Evolutionary conservation across 2,797 vertebrate genomes (phyloP).

Genomic region (Melanotaenia parkinsoni): DNA sequence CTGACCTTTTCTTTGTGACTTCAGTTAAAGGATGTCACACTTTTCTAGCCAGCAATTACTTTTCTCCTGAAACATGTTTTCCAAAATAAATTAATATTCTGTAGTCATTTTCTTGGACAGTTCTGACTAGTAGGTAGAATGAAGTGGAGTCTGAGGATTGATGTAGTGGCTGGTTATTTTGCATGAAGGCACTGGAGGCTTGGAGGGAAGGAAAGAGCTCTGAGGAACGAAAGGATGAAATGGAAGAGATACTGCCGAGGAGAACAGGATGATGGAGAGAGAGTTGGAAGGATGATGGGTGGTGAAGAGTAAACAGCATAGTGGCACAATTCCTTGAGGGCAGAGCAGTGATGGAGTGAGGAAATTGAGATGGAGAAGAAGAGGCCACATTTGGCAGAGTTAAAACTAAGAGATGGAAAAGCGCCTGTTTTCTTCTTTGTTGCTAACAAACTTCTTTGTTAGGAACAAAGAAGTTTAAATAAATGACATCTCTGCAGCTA

Average conservation of each 20-base stretch:
- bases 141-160: slow-evolving; percentile 18
- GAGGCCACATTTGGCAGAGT: slow-evolving; percentile 9
- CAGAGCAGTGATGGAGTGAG: background rate
- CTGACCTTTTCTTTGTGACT: slow-evolving; percentile 8
- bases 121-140: background rate
- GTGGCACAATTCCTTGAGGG: background rate
- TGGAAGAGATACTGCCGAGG: background rate
- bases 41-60: slow-evolving; percentile 16
- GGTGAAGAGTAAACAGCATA: slow-evolving; percentile 10
- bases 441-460: too few species aligned
- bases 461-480: background rate
- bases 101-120: background rate
- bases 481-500: background rate
- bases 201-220: background rate
- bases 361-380: slow-evolving; percentile 16
- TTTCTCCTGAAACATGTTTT: slow-evolving; percentile 6
- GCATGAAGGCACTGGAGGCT: slow-evolving; percentile 14
- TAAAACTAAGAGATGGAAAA: background rate
- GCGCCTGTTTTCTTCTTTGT: background rate
- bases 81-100: slow-evolving; percentile 8
- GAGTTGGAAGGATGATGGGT: slow-evolving; percentile 6
- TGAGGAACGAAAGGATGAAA: slow-evolving; percentile 14
- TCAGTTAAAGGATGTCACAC: slow-evolving; percentile 5
- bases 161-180: slow-evolving; percentile 14
- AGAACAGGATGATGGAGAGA: background rate